Base-by-base conservation (phyloP, 2,888 invertebrate species). In the Tyria jacobaeae region DNA sequence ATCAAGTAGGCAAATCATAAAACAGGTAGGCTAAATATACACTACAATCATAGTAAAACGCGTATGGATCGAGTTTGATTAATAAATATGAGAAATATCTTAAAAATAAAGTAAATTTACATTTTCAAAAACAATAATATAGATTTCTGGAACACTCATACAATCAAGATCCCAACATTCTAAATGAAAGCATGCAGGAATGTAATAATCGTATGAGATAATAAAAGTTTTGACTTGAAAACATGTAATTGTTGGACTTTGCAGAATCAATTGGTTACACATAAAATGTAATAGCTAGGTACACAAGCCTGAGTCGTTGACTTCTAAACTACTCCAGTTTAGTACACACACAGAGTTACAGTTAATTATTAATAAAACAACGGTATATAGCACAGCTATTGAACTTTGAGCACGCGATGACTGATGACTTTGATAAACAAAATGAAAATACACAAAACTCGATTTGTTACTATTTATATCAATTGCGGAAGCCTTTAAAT, bases 351-450 rank as follows among this genome's bases (percentile, higher is more conserved):
- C n/a, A n/a, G 77, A 81, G 82, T 84, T 85, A 89, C 88, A 85
- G 89, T 85, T 89, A 85, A 85, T 86, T 89, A 90, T 89, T 89
- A 89, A 86, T 82, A 82, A 88, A 85, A 89, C 89, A 90, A 89
- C 89, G 89, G 89, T 89, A 87, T 78, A 56, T 44, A 56, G 47
- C 47, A 75, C 71, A 73, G 68, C 65, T 78, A 78, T 80, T 80
- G 78, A 81, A 77, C 73, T 73, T 68, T 62, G 70, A 76, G 73
- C 83, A 82, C 78, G 80, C 82, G 75, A 82, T 78, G 64, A 47
- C 60, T 37, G 57, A n/a, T n/a, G 50, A 62, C 66, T n/a, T n/a
- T n/a, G n/a, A 69, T 73, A 70, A 69, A 60, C 27, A 60, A 31
- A 66, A 31, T 27, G 54, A 68, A 73, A 69, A 69, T 70, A 60